A percentile compares a stretch with the other conserved stretches of the same genome.
Evolutionary conservation across 2,888 invertebrate species (phyloP).

Genomic region (Caenorhabditis sulstoni): DNA sequence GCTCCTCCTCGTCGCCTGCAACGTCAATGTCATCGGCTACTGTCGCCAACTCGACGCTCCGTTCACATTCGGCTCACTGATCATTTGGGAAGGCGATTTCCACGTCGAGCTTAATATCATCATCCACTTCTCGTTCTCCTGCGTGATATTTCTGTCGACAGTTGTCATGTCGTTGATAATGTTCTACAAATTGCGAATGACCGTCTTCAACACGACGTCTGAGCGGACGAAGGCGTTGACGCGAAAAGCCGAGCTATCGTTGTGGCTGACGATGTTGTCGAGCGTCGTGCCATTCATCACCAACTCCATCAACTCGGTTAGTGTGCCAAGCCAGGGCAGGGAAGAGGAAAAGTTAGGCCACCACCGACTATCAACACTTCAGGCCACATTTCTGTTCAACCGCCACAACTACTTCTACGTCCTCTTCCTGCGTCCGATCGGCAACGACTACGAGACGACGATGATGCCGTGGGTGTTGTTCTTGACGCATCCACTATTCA

Average conservation of each 20-base stretch:
- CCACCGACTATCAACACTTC: slow-evolving; percentile 7
- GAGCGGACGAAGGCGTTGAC: slow-evolving; percentile 27
- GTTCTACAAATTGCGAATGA: slow-evolving; percentile 40
- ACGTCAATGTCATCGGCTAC: slow-evolving; percentile 17
- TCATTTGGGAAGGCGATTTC: slow-evolving; percentile 24
- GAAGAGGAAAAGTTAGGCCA: too few species aligned
- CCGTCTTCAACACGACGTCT: slow-evolving; percentile 14
- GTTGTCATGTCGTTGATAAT: slow-evolving; percentile 24
- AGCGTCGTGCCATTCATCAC: slow-evolving; percentile 51
- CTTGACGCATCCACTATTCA: slow-evolving; percentile 49
- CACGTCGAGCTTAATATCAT: slow-evolving; percentile 7
- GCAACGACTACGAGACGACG: slow-evolving; percentile 43
- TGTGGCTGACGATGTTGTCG: slow-evolving; percentile 36
- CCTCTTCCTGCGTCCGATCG: slow-evolving; percentile 42
- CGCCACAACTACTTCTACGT: slow-evolving; percentile 23
- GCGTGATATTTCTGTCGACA: slow-evolving; percentile 6
- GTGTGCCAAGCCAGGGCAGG: too few species aligned
- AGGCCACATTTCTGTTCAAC: slow-evolving; percentile 18
- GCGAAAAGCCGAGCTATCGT: slow-evolving; percentile 32
- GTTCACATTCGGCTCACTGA: slow-evolving; percentile 43
- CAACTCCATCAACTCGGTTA: slow-evolving; percentile 47
- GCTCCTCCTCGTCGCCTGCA: slow-evolving; percentile 22
- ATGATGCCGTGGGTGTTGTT: slow-evolving; percentile 53
- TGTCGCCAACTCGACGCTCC: slow-evolving; percentile 43
- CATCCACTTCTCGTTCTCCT: slow-evolving; percentile 27